Evolutionary conservation across 2,888 invertebrate species (phyloP), one percentile per base, ranked within the genome.

Genomic region (Diplazon laetatorius): DNA sequence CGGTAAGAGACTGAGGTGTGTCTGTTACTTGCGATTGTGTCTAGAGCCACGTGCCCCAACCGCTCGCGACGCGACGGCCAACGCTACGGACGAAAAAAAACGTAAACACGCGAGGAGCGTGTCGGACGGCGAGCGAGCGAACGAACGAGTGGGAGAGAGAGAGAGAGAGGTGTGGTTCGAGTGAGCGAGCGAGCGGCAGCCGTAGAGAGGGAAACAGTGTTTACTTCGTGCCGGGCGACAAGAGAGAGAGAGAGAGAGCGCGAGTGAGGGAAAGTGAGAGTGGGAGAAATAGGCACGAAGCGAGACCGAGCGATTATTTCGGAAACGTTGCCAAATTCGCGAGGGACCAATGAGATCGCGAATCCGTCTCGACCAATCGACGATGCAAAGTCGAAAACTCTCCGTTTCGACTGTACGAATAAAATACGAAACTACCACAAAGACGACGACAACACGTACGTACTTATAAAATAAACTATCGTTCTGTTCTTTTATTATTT

Each of bases 251-350:
- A 39, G 44, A 48, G 18, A 14, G 60, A 30, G 44, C n/a, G n/a
- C n/a, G n/a, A n/a, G n/a, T n/a, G n/a, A n/a, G n/a, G n/a, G n/a
- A n/a, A n/a, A n/a, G n/a, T n/a, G 39, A 68, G 50, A 69, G 22
- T 12, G 0, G 2, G 35, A 50, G 20, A 59, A n/a, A 39, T 30
- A 62, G 20, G 22, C n/a, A 37, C 1, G 9, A 22, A 39, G 25
- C 37, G 22, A 22, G 44, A n/a, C n/a, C 22, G 39, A 62, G 62
- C 55, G 70, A 80, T 73, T 77, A 77, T 77, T 73, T 73, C 57
- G 62, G 68, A 65, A 44, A 18, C 74, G 46, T 44, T 73, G 77
- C 77, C 77, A 77, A 69, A 63, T 48, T 57, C n/a, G 9, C 48
- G 39, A n/a, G 14, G 10, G 57, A 60, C 77, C 72, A 73, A 77